Evolutionary conservation across 2,113 vertebrate species (phyloP).

Genomic region (Actinemys pallida): DNA sequence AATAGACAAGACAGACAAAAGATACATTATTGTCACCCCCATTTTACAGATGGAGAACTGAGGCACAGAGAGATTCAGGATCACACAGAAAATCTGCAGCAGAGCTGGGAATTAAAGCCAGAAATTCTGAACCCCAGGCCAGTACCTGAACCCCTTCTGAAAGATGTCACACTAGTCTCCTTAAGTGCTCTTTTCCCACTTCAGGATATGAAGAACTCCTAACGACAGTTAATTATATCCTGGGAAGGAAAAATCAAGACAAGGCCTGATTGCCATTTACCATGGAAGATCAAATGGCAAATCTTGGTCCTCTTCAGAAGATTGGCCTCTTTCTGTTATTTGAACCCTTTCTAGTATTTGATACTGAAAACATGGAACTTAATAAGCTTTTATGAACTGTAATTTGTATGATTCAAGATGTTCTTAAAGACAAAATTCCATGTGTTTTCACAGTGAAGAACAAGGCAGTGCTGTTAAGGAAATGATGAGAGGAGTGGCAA

Average conservation of each 20-base stretch:
- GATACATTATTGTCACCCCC: background rate
- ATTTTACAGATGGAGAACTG: background rate
- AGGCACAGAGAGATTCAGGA: background rate
- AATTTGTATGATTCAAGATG: constrained; percentile 14
- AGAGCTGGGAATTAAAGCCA: background rate
- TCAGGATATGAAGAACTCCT: background rate
- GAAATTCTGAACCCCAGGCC: background rate
- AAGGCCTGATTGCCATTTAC: background rate
- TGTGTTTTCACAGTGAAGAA: background rate
- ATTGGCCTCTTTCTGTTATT: background rate
- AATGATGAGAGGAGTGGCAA: background rate
- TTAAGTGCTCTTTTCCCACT: background rate
- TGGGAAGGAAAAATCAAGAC: background rate
- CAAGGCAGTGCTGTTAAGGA: background rate
- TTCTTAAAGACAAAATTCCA: constrained; percentile 1
- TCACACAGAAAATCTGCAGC: background rate
- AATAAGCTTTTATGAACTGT: background rate
- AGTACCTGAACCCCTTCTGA: background rate
- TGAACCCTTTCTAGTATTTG: background rate
- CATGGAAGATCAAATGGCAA: background rate
- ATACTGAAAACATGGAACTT: background rate
- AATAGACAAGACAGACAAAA: background rate
- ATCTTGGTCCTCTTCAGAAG: background rate
- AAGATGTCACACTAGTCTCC: background rate
- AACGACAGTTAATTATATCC: background rate